Conservation (phyloP, 1,140 invertebrate species). For the Cydia pomonella region DNA sequence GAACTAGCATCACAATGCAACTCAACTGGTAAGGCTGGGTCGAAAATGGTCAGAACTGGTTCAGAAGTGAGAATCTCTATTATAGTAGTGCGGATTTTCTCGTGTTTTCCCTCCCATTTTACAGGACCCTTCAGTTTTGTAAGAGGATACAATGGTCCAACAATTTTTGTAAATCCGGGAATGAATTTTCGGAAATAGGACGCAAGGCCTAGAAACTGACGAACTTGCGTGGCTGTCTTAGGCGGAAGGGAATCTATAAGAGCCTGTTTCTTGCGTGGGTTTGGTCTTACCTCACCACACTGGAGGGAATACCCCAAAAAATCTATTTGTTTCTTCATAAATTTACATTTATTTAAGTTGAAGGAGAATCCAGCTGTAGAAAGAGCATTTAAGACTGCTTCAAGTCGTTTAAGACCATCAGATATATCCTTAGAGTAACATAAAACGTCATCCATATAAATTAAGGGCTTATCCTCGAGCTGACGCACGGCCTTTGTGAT, state of each 20-base stretch:
- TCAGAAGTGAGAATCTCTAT: too few species aligned
- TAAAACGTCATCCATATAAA: slow-evolving; percentile 29
- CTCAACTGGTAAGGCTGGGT: too few species aligned
- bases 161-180: slow-evolving; percentile 39
- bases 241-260: too few species aligned
- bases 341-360: too few species aligned
- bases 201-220: slow-evolving; percentile 41
- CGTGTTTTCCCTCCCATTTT: too few species aligned
- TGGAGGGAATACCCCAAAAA: slow-evolving; percentile 6
- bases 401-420: slow-evolving; percentile 15
- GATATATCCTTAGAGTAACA: background rate
- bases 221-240: slow-evolving; percentile 41
- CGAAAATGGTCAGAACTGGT: too few species aligned
- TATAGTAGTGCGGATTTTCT: too few species aligned
- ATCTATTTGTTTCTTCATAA: background rate
- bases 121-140: too few species aligned
- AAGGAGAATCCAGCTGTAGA: too few species aligned
- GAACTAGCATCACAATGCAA: too few species aligned
- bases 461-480: too few species aligned
- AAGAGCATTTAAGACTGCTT: too few species aligned
- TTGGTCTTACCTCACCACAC: slow-evolving; percentile 16
- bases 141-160: slow-evolving; percentile 41
- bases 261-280: slow-evolving; percentile 9
- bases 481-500: background rate
- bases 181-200: slow-evolving; percentile 46